Conservation (phyloP, 2,888 invertebrate species). For the Chymomyza amoena region DNA sequence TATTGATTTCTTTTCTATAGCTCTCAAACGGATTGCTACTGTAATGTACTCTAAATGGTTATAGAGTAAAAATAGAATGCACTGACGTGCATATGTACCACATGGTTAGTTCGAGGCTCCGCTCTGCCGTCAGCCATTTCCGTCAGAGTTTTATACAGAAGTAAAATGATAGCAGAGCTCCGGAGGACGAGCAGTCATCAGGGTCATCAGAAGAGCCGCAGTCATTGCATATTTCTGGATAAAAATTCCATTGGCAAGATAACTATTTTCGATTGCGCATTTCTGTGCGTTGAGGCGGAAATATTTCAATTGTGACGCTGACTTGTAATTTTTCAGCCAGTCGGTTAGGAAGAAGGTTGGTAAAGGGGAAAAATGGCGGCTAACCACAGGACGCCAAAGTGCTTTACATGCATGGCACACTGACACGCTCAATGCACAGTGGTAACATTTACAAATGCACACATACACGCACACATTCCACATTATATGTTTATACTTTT, state of each 20-base stretch:
- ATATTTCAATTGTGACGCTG: slow-evolving; percentile 72
- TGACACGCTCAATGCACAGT: slow-evolving; percentile 43
- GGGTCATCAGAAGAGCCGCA: background rate
- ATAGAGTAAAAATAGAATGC: slow-evolving; percentile 41
- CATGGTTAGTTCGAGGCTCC: slow-evolving; percentile 22
- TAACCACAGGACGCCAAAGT: slow-evolving; percentile 11
- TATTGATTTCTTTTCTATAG: no score
- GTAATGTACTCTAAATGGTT: background rate
- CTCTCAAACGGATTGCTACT: no score
- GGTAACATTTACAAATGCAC: slow-evolving; percentile 10
- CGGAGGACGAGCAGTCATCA: no score
- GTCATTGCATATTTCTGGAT: slow-evolving; percentile 59
- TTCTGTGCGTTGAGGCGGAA: slow-evolving; percentile 70
- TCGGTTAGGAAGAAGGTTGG: slow-evolving; percentile 32
- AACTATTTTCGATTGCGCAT: slow-evolving; percentile 69
- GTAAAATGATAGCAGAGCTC: no score
- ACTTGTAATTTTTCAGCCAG: no score
- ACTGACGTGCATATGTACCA: slow-evolving; percentile 36
- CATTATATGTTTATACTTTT: background rate
- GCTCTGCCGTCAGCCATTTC: background rate
- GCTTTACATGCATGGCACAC: slow-evolving; percentile 13
- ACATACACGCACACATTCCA: background rate
- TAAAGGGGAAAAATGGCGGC: background rate
- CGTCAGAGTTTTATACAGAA: no score
- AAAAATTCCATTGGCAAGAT: slow-evolving; percentile 58